phyloP scores from a whole-genome alignment of 2,888 invertebrate genomes.

The Dasysyrphus tricinctus region DNA sequence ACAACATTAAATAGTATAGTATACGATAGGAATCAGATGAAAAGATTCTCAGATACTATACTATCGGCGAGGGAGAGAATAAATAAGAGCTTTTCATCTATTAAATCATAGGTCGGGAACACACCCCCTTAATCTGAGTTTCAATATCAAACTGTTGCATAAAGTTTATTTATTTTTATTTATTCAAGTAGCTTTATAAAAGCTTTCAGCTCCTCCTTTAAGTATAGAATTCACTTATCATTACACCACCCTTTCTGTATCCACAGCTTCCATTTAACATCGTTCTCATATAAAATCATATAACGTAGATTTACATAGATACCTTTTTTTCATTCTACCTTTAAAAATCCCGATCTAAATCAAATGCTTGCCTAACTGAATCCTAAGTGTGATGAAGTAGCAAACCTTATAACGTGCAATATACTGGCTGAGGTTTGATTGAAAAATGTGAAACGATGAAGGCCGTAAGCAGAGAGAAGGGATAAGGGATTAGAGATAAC shows the following conservation, averaged over 20 bases:
- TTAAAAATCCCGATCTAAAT: background rate
- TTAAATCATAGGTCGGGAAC: conserved; percentile 66
- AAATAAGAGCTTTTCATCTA: conserved; percentile 60
- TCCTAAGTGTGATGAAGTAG: conserved; percentile 25
- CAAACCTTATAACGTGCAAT: conserved; percentile 1
- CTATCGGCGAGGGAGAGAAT: conserved; percentile 43
- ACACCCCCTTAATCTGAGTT: conserved; percentile 64
- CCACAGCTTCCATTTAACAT: conserved; percentile 20
- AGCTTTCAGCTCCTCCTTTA: conserved; percentile 70
- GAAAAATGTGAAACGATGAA: background rate
- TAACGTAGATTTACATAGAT: background rate
- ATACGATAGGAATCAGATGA: conserved; percentile 60
- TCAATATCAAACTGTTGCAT: conserved; percentile 70
- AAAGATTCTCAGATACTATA: conserved; percentile 55
- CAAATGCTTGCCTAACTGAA: conserved; percentile 35
- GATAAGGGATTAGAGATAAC: background rate
- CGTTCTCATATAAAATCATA: conserved; percentile 10
- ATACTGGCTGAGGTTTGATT: conserved; percentile 24
- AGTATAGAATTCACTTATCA: conserved; percentile 29
- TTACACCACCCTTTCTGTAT: conserved; percentile 7
- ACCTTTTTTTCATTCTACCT: conserved; percentile 1
- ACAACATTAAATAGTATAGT: conserved; percentile 47
- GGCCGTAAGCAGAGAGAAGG: background rate
- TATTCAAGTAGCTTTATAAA: conserved; percentile 54
- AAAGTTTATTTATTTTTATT: conserved; percentile 14